Evolutionary conservation across 2,113 vertebrate species (phyloP).

Genomic region (Ictalurus furcatus): DNA sequence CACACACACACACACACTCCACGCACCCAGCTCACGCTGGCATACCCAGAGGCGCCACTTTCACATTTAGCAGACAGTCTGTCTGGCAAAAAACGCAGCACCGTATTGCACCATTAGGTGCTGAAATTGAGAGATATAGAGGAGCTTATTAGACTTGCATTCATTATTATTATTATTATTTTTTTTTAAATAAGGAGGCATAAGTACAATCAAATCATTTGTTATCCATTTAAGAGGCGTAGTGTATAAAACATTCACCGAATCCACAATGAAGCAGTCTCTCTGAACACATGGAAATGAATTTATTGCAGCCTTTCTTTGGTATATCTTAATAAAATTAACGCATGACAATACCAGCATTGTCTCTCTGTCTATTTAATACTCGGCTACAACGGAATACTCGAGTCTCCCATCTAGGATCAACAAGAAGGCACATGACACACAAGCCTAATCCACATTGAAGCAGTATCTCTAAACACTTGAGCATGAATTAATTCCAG

Average conservation of each 20-base stretch:
- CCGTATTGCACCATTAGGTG: conserved; percentile 40
- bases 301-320: neutral
- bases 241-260: neutral
- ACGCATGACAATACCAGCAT: neutral
- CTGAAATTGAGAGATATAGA: conserved; percentile 28
- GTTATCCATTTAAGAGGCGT: neutral
- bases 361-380: neutral
- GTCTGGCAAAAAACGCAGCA: conserved; percentile 33
- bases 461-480: neutral
- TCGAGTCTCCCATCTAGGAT: neutral
- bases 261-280: neutral
- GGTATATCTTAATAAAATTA: neutral
- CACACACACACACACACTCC: neutral
- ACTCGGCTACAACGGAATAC: neutral
- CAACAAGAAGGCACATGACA: neutral
- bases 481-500: neutral
- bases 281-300: neutral
- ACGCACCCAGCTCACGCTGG: conserved; percentile 44
- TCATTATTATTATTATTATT: no score
- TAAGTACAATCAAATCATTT: neutral
- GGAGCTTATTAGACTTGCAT: neutral
- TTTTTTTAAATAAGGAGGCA: neutral
- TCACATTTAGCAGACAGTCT: conserved; percentile 43
- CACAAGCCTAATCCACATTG: neutral
- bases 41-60: conserved; percentile 33